Conservation (phyloP, 2,113 vertebrate genomes). For the Nibea albiflora region DNA sequence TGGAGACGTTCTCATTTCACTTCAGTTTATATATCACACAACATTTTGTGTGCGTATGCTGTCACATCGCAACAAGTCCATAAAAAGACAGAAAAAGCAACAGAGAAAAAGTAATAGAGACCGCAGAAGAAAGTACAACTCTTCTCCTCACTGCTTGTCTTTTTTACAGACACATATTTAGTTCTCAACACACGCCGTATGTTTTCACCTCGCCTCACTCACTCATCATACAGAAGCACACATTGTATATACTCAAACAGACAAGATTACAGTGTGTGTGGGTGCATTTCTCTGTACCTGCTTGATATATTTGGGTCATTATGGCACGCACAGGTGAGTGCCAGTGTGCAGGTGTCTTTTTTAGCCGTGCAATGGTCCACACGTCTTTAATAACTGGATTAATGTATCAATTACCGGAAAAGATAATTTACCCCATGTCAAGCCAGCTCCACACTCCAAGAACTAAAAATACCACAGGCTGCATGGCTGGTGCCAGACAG, state of each 20-base stretch:
- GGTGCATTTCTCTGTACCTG: slow-evolving; percentile 8
- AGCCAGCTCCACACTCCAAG: slow-evolving; percentile 1
- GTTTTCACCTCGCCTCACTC: neutral
- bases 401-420: slow-evolving; percentile 1
- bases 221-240: too few species aligned
- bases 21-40: neutral
- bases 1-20: neutral
- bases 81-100: neutral
- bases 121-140: neutral
- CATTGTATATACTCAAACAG: neutral
- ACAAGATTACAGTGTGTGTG: neutral
- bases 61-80: neutral
- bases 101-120: neutral
- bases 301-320: neutral
- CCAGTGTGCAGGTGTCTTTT: too few species aligned
- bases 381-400: neutral
- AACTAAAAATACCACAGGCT: slow-evolving; percentile 52
- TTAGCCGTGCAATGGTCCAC: neutral
- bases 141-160: neutral
- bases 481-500: slow-evolving; percentile 27
- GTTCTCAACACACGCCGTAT: neutral
- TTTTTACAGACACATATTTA: neutral
- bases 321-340: neutral
- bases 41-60: neutral
- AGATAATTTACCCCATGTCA: neutral